Base-by-base conservation (phyloP, 1,140 invertebrate species). In the Papilio machaon region DNA sequence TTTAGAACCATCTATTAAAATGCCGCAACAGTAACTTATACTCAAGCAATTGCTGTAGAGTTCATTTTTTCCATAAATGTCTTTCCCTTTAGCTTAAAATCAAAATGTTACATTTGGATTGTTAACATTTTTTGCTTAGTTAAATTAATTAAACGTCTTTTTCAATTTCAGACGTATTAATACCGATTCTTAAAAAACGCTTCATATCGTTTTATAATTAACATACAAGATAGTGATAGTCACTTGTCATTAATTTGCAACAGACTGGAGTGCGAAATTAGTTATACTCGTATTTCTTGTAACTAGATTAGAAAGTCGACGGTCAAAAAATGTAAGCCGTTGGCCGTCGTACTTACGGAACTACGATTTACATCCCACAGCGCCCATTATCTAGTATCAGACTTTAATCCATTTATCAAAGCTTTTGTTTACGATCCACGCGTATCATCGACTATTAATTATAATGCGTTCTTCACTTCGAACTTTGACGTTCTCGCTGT, bases 371-470 rank as follows among this genome's bases (percentile, higher is more conserved):
- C 91, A 92, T 90, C 89, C 90, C 87, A 91, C 88, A 90, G 82
- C 83, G 85, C 85, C 85, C 89, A 92, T 92, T 94, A 93, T 94
- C 92, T 91, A 88, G 87, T 94, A 94, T 92, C 91, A 93, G 86
- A 82, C 85, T 89, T 87, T 93, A 93, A 94, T 94, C 93, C 93
- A 94, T 94, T 94, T 94, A 94, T 94, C 92, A 94, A 89, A 82
- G 91, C 91, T 91, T 94, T 94, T 94, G 93, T 94, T 94, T 94
- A 94, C 92, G 91, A 92, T 91, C 89, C 90, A 89, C 87, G 90
- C 90, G 90, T 94, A 94, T 94, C 93, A 93, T 94, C 92, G 91
- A 91, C 93, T 94, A 94, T 94, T 94, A 94, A 94, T 94, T 94
- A 94, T 91, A 91, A 91, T 93, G 87, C 91, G 89, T 92, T 94